Base-by-base conservation (phyloP, 2,797 vertebrate genomes). In the Cossypha heuglini region DNA sequence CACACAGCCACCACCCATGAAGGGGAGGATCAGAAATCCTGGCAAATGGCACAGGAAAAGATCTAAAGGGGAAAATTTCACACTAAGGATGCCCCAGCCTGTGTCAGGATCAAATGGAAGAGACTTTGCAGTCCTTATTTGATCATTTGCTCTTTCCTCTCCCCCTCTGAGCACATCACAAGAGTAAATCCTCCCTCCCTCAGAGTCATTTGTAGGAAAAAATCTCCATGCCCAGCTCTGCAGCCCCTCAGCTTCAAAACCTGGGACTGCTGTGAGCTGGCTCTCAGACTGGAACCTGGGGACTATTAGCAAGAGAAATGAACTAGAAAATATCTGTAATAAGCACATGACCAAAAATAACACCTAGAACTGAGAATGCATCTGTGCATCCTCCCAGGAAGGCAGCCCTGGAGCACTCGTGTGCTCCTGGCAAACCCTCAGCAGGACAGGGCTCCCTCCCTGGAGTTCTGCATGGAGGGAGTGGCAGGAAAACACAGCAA, bases 251-350 rank as follows among this genome's bases (percentile, higher is more conserved):
- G 68, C 14, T 6, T 33, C 84, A 61, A 71, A 94, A 35, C 64
- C 55, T 62, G 26, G 66, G 31, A 20, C 59, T 95, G 92, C 85
- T 89, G 91, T 1, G 75, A 90, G 66, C 86, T 78, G 84, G 38
- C 81, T 43, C 49, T 54, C 20, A 21, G 43, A 16, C 42, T 40
- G 42, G 66, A 62, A 79, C 43, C 76, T 80, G 80, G 68, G 35
- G 66, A 10, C 79, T 83, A 24, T 73, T 49, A 91, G 59, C 38
- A 76, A 52, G 88, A 93, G 54, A 95, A 96, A 92, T 10, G 25
- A 95, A 73, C 45, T 38, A 73, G 78, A 92, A 95, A 95, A 92
- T 29, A 85, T 11, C 82, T 58, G 29, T 43, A 82, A 90, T 26
- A 21, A 86, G 58, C 55, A 67, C 68, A 61, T 33, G 68, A 80